A percentile compares a stretch with the other conserved stretches of the same genome.
These are phyloP conservation scores for Morpho helenor DNA, from an alignment of 2,888 invertebrate species.

Conservation along the genomic window DNA sequence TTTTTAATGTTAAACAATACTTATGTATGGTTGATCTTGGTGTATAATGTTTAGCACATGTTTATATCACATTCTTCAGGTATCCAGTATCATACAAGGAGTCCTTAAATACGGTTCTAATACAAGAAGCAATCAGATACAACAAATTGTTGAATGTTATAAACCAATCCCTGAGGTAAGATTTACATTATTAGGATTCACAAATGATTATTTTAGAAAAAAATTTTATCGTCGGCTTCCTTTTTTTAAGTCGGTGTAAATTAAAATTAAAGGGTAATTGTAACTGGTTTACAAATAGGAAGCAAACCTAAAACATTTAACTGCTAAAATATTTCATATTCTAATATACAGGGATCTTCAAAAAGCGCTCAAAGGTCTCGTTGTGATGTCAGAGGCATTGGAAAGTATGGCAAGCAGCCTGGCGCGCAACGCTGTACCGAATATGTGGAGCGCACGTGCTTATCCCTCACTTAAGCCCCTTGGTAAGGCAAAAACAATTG, in stretches of 20 bases:
- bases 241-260: too few relatives aligned
- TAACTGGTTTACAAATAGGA: too few relatives aligned
- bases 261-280: too few relatives aligned
- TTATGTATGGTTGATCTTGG: too few relatives aligned
- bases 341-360: constrained; percentile 67
- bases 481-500: constrained; percentile 58
- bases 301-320: neutral
- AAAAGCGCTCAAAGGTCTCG: constrained; percentile 87
- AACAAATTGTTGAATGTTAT: constrained; percentile 82
- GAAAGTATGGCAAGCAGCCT: constrained; percentile 84
- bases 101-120: constrained; percentile 92
- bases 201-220: too few relatives aligned
- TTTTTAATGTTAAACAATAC: too few relatives aligned
- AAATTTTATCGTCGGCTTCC: too few relatives aligned
- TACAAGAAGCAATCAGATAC: constrained; percentile 91
- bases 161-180: constrained; percentile 70
- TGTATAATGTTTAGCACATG: too few relatives aligned
- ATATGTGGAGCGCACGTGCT: constrained; percentile 83
- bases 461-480: constrained; percentile 85
- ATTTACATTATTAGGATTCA: neutral
- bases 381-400: constrained; percentile 87
- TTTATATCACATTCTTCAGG: constrained; percentile 46
- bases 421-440: constrained; percentile 83
- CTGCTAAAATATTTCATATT: neutral
- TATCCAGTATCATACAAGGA: constrained; percentile 93